Evolutionary conservation across 1,140 invertebrate species (phyloP).

Genomic region (Eubasilissa regina): DNA sequence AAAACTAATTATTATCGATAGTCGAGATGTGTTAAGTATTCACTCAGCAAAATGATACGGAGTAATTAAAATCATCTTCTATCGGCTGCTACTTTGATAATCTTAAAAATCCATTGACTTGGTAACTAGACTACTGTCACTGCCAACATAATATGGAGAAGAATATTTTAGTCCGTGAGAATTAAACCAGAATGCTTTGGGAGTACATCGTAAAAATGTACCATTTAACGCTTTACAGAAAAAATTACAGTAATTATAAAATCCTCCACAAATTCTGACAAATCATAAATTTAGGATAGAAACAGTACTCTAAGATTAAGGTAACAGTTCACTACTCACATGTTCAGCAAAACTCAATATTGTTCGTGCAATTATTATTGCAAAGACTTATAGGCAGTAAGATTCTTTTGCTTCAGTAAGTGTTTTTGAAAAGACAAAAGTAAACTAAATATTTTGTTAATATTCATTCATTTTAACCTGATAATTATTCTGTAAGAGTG

Average conservation of each 20-base stretch:
- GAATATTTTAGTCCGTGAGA: neutral
- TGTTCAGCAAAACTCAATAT: neutral
- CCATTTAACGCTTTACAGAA: neutral
- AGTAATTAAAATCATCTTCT: neutral
- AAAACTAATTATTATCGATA: neutral
- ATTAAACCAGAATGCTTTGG: neutral
- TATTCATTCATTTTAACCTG: too few relatives aligned
- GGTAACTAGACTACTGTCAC: neutral
- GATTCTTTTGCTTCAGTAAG: neutral
- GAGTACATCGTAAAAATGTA: neutral
- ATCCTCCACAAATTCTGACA: slow-evolving; percentile 18
- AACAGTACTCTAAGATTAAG: slow-evolving; percentile 1
- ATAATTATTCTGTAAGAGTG: too few relatives aligned
- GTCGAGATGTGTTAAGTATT: neutral
- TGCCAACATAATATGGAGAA: neutral
- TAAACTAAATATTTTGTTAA: neutral
- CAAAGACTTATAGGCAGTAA: neutral
- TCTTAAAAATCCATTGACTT: neutral
- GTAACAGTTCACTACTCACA: neutral
- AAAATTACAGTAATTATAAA: neutral
- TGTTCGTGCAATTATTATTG: neutral
- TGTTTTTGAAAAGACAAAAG: neutral
- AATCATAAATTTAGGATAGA: slow-evolving; percentile 12
- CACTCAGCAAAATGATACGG: neutral
- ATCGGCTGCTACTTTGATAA: neutral